A percentile compares a stretch with the other conserved stretches of the same genome.
Evolutionary conservation across 2,797 vertebrate species (phyloP).

Genomic region (Alca torda): DNA sequence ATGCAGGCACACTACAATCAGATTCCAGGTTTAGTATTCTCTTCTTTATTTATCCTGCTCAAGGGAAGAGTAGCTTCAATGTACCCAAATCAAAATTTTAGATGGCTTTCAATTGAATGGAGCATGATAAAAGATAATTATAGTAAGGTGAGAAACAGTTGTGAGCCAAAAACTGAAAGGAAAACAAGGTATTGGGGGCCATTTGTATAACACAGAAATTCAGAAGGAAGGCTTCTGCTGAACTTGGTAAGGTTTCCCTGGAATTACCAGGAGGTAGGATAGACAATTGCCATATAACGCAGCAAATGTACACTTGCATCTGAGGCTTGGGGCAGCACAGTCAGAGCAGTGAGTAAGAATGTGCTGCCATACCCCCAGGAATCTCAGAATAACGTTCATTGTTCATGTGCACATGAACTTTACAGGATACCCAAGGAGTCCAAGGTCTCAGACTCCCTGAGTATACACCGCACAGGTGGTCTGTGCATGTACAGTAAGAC

Average conservation of each 20-base stretch:
- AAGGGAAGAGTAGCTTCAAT: background rate
- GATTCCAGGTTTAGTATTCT: slow-evolving; percentile 1
- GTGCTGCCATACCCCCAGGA: background rate
- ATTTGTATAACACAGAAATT: background rate
- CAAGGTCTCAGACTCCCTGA: background rate
- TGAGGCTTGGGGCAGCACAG: background rate
- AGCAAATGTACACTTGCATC: background rate
- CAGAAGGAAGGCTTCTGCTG: background rate
- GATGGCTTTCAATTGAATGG: background rate
- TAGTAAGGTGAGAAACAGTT: background rate
- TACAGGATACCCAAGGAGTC: background rate
- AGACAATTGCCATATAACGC: background rate
- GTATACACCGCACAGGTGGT: background rate
- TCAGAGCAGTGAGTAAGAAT: background rate
- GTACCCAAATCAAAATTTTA: background rate
- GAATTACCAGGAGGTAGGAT: background rate
- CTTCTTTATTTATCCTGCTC: background rate
- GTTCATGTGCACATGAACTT: background rate
- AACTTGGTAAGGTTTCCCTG: background rate
- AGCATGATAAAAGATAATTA: background rate
- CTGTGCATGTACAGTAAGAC: background rate
- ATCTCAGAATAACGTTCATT: background rate
- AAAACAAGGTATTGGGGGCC: background rate
- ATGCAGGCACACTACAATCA: background rate
- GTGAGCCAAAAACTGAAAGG: background rate